phyloP scores from a whole-genome alignment of 2,113 vertebrate genomes.

The Atherinomorus stipes region DNA sequence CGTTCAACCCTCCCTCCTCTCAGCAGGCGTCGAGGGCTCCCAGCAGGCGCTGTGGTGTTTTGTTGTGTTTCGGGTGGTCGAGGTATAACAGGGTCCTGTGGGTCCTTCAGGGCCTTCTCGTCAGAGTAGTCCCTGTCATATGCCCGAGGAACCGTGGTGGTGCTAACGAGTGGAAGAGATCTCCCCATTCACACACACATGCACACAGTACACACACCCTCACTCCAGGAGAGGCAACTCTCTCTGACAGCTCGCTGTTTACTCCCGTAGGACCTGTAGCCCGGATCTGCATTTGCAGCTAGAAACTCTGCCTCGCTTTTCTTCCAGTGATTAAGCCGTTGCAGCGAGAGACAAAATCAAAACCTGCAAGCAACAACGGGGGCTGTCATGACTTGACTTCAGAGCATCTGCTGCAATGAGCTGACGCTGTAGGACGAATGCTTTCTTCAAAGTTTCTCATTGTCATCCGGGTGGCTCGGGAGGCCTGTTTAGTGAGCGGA shows the following conservation, averaged over 20 bases:
- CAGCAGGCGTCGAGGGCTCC: slow-evolving; percentile 16
- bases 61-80: slow-evolving; percentile 61
- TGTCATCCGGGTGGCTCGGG: slow-evolving; percentile 39
- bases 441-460: slow-evolving; percentile 49
- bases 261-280: slow-evolving; percentile 73
- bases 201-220: slow-evolving; percentile 13
- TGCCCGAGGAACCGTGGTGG: slow-evolving; percentile 60
- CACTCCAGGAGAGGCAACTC: slow-evolving; percentile 52
- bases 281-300: slow-evolving; percentile 68
- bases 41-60: slow-evolving; percentile 58
- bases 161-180: slow-evolving; percentile 64
- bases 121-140: slow-evolving; percentile 72
- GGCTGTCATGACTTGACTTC: slow-evolving; percentile 30
- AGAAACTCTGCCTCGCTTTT: slow-evolving; percentile 45
- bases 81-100: slow-evolving; percentile 71
- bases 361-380: slow-evolving; percentile 46
- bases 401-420: slow-evolving; percentile 24
- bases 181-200: slow-evolving; percentile 5
- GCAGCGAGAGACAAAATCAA: slow-evolving; percentile 61
- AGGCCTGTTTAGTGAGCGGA: slow-evolving; percentile 57
- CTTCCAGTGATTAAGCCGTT: slow-evolving; percentile 60
- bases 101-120: slow-evolving; percentile 53
- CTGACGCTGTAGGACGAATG: slow-evolving; percentile 21
- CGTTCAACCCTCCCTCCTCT: slow-evolving; percentile 32
- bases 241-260: slow-evolving; percentile 74